Evolutionary conservation across 2,113 vertebrate species (phyloP).

Genomic region (Oncorhynchus masou): DNA sequence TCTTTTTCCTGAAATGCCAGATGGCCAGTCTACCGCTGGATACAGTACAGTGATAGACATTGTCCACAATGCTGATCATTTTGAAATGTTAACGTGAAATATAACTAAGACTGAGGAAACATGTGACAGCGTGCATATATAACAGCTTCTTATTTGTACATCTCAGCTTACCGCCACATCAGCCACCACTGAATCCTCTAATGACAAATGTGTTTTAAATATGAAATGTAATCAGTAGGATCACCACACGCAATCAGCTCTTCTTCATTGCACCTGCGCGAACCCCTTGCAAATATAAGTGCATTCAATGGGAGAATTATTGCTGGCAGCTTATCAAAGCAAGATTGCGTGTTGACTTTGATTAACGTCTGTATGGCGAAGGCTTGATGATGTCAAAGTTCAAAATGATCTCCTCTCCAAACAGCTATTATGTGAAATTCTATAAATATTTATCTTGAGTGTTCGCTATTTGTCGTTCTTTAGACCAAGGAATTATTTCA

Average conservation of each 20-base stretch:
- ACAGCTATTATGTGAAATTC: not conserved
- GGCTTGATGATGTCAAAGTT: constrained; percentile 56
- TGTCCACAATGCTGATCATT: too few species aligned
- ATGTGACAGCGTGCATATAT: not conserved
- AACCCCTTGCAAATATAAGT: constrained; percentile 56
- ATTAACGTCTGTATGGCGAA: constrained; percentile 61
- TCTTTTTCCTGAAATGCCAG: too few species aligned
- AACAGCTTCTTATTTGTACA: not conserved
- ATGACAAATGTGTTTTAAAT: constrained; percentile 61
- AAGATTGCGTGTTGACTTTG: constrained; percentile 69
- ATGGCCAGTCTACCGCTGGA: too few species aligned
- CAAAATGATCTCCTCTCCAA: not conserved
- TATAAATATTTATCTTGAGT: not conserved
- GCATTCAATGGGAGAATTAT: constrained; percentile 46
- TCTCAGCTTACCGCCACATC: not conserved
- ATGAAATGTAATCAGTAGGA: constrained; percentile 79
- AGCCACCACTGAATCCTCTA: not conserved
- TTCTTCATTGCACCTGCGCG: constrained; percentile 69
- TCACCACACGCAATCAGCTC: constrained; percentile 74
- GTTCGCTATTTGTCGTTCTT: not conserved
- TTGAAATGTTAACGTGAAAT: too few species aligned
- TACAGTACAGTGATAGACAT: too few species aligned
- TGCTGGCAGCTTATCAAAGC: constrained; percentile 61
- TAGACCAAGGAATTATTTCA: not conserved
- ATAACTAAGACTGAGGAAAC: not conserved